Percentiles rank a stretch among this genome's conserved stretches.
These are phyloP conservation scores for Taphrorychus bicolor DNA, from an alignment of 2,888 invertebrate species.

Conservation along the genomic window DNA sequence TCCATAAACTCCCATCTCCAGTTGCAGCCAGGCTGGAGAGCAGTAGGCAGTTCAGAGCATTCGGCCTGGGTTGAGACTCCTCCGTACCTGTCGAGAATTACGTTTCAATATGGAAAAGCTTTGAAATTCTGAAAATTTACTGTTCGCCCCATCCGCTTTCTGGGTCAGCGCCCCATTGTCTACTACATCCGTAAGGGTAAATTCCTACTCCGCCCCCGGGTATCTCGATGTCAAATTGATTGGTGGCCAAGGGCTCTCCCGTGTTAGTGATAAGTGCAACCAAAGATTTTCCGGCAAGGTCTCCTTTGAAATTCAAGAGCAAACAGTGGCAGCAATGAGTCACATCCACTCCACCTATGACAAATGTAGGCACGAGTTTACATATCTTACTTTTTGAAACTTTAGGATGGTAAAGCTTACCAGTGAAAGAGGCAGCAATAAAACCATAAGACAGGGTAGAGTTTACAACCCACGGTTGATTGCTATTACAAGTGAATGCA, in stretches of 20 bases:
- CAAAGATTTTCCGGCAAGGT: constrained; percentile 27
- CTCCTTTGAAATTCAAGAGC: constrained; percentile 25
- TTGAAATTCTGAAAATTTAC: constrained; percentile 23
- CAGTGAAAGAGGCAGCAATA: constrained; percentile 40
- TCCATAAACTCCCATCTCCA: constrained; percentile 34
- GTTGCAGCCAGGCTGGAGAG: constrained; percentile 30
- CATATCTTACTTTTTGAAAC: not conserved
- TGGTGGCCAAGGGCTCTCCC: constrained; percentile 19
- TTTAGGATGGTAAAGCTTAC: constrained; percentile 1
- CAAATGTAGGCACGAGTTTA: no score
- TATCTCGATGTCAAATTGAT: constrained; percentile 34
- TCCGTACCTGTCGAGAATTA: constrained; percentile 14
- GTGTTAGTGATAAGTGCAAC: constrained; percentile 29
- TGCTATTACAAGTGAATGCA: constrained; percentile 41
- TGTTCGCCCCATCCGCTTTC: constrained; percentile 25
- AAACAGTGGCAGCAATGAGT: constrained; percentile 32
- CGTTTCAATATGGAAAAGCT: not conserved
- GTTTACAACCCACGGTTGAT: constrained; percentile 36
- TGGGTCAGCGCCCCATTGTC: constrained; percentile 31
- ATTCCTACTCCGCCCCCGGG: constrained; percentile 34
- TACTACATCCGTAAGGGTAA: constrained; percentile 22
- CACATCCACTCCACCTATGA: constrained; percentile 26
- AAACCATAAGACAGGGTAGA: constrained; percentile 41
- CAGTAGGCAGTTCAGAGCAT: constrained; percentile 23
- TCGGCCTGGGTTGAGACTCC: no score